Evolutionary conservation across 2,113 vertebrate genomes (phyloP).

Genomic region (Herpetotheres cachinnans): DNA sequence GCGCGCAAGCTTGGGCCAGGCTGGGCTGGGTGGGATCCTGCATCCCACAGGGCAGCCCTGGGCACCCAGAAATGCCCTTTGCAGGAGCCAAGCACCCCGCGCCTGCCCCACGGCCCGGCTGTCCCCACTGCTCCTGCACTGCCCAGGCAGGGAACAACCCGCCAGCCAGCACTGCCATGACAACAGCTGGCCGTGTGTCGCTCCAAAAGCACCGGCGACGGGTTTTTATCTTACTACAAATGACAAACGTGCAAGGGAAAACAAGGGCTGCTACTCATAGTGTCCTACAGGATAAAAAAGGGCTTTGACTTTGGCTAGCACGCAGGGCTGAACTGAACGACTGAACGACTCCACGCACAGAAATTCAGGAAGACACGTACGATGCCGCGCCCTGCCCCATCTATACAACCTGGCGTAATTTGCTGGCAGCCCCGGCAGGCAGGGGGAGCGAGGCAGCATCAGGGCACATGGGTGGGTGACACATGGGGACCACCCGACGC

Average conservation of each 20-base stretch:
- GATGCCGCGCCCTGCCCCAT: accelerated
- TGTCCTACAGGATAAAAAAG: background rate
- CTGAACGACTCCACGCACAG: background rate
- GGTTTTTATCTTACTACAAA: background rate
- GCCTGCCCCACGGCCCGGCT: background rate
- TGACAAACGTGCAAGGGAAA: background rate
- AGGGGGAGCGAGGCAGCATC: background rate
- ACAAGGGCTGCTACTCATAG: background rate
- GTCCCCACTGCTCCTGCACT: background rate
- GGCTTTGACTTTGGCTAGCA: background rate
- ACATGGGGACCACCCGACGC: background rate
- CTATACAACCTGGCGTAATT: background rate
- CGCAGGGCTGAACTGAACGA: background rate
- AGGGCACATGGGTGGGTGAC: background rate
- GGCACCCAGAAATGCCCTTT: background rate
- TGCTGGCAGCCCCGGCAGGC: background rate
- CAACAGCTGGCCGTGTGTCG: too few relatives aligned
- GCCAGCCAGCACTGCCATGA: background rate
- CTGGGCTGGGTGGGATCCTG: background rate
- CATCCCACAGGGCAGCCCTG: background rate
- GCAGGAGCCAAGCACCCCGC: background rate
- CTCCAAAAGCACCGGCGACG: background rate
- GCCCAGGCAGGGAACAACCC: background rate
- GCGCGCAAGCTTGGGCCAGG: background rate
- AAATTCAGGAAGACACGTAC: background rate